Percentiles rank a stretch among this genome's conserved stretches.
Evolutionary conservation across 2,888 invertebrate species (phyloP).

Genomic region (Erynnis tages): DNA sequence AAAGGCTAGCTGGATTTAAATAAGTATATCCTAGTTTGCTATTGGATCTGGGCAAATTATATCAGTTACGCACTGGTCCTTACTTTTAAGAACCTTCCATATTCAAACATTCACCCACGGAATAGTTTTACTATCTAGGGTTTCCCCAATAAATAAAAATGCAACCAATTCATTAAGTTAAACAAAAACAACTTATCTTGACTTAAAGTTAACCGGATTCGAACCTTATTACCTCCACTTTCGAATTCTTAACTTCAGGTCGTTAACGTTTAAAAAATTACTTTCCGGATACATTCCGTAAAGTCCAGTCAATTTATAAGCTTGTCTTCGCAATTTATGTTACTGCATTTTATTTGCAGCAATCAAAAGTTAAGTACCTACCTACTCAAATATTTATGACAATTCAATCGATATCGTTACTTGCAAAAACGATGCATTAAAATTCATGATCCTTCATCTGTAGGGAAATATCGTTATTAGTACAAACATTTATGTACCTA

Average conservation of each 20-base stretch:
- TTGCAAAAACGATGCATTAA: no score
- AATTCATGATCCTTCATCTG: no score
- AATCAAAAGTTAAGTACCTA: background rate
- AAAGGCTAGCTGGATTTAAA: no score
- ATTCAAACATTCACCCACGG: no score
- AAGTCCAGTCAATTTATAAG: slow-evolving; percentile 1
- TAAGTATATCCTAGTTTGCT: no score
- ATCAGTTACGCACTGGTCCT: no score
- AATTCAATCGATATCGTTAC: background rate
- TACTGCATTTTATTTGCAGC: background rate
- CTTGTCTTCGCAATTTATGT: background rate
- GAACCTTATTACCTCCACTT: slow-evolving; percentile 14
- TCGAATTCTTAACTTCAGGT: slow-evolving; percentile 11
- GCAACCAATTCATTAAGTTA: slow-evolving; percentile 5
- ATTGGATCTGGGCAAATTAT: no score
- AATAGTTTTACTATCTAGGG: no score
- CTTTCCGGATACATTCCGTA: slow-evolving; percentile 12
- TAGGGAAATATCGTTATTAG: no score
- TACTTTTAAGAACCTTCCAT: no score
- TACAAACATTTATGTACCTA: no score
- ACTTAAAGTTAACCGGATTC: background rate
- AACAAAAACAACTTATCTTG: slow-evolving; percentile 2
- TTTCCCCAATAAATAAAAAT: background rate
- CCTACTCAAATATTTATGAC: background rate
- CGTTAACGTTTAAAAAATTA: slow-evolving; percentile 15